Conservation (phyloP, 1,140 invertebrate genomes). For the Protaetia brevitarsis region DNA sequence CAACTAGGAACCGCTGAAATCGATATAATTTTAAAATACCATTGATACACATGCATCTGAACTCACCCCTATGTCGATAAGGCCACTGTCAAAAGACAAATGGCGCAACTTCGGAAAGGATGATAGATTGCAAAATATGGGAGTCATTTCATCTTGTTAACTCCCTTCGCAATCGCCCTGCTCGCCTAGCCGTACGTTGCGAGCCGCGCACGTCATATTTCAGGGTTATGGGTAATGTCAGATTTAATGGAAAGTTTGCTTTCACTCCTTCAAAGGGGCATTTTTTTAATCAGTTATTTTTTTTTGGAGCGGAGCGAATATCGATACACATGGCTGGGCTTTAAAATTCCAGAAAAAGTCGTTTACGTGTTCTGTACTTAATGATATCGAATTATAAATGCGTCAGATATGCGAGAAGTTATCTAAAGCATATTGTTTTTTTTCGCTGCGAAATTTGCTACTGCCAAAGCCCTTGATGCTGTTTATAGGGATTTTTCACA, state of each 20-base stretch:
- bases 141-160: constrained; percentile 2
- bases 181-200: background rate
- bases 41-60: constrained; percentile 6
- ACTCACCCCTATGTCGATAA: background rate
- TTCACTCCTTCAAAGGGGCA: too few species aligned
- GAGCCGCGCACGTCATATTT: background rate
- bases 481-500: too few species aligned
- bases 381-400: too few species aligned
- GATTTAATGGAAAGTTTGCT: background rate
- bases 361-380: too few species aligned
- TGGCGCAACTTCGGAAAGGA: background rate
- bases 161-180: background rate
- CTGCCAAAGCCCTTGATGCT: too few species aligned
- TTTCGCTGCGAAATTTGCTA: too few species aligned
- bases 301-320: too few species aligned
- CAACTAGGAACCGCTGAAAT: background rate
- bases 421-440: too few species aligned
- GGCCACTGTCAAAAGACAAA: background rate
- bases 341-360: too few species aligned
- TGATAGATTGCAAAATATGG: constrained; percentile 8
- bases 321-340: too few species aligned
- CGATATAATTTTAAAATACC: background rate
- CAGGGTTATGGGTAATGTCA: background rate
- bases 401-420: too few species aligned
- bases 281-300: background rate